Percentiles rank a stretch among this genome's conserved stretches.
These are phyloP conservation scores for Marcusenius ussheri DNA, from an alignment of 2,113 vertebrate genomes.

Conservation along the genomic window DNA sequence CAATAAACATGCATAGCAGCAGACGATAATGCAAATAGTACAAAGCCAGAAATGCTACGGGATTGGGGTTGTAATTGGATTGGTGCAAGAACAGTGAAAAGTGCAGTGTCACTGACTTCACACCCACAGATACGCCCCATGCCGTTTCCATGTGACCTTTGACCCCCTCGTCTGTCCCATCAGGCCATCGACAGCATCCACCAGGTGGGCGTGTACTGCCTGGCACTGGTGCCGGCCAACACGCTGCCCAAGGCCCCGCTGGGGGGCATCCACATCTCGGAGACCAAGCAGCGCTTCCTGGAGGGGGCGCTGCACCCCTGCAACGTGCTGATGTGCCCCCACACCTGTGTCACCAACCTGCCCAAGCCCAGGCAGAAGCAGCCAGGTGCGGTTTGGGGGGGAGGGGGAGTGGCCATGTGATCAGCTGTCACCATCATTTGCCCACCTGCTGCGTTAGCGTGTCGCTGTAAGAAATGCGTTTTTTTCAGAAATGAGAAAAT, in stretches of 20 bases:
- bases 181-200: constrained; percentile 91
- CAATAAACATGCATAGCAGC: not conserved
- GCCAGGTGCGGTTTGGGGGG: constrained; percentile 63
- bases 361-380: constrained; percentile 93
- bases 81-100: not conserved
- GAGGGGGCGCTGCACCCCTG: constrained; percentile 88
- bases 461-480: not conserved
- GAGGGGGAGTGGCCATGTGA: not conserved
- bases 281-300: constrained; percentile 91
- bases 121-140: not conserved
- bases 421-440: not conserved
- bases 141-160: not conserved
- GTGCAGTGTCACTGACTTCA: not conserved
- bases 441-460: not conserved
- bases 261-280: constrained; percentile 88
- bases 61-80: not conserved
- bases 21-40: not conserved
- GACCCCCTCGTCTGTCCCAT: not conserved
- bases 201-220: constrained; percentile 90
- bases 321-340: constrained; percentile 91
- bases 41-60: not conserved
- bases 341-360: constrained; percentile 91
- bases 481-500: not conserved
- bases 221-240: constrained; percentile 94
- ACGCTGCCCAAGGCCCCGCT: constrained; percentile 90